phyloP scores from a whole-genome alignment of 2,888 invertebrate species.

The Raillietiella orientalis region DNA sequence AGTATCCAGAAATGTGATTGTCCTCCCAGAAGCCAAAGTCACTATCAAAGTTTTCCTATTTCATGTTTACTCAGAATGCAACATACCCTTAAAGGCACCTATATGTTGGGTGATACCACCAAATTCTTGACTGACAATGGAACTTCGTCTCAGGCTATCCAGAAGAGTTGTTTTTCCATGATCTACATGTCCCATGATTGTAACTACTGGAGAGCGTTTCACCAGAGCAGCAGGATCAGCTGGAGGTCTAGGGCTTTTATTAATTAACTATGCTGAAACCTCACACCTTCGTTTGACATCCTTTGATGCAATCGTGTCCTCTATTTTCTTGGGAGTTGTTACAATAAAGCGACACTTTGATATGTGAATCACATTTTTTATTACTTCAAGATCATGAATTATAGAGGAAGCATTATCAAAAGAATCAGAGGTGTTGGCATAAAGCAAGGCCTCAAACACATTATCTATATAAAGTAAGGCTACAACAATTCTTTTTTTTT shows the following conservation, averaged over 20 bases:
- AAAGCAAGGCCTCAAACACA: constrained; percentile 30
- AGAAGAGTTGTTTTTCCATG: constrained; percentile 94
- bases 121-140: constrained; percentile 65
- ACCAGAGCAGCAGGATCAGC: constrained; percentile 26
- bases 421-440: constrained; percentile 22
- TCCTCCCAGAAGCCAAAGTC: constrained; percentile 27
- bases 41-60: constrained; percentile 16
- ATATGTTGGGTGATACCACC: constrained; percentile 98
- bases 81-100: constrained; percentile 61
- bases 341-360: constrained; percentile 25
- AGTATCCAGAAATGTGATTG: constrained; percentile 82
- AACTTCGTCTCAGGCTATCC: constrained; percentile 50
- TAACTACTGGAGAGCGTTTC: constrained; percentile 65
- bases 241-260: constrained; percentile 18
- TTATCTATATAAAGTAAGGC: constrained; percentile 19
- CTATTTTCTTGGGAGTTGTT: constrained; percentile 15
- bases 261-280: constrained; percentile 5
- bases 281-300: constrained; percentile 11
- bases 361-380: constrained; percentile 28
- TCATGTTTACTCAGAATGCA: background rate
- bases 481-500: constrained; percentile 1
- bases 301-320: constrained; percentile 9
- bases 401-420: constrained; percentile 20
- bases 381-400: constrained; percentile 27
- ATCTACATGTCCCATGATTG: constrained; percentile 98